Evolutionary conservation across 2,888 invertebrate genomes (phyloP).

Genomic region (Dynastes tityus): DNA sequence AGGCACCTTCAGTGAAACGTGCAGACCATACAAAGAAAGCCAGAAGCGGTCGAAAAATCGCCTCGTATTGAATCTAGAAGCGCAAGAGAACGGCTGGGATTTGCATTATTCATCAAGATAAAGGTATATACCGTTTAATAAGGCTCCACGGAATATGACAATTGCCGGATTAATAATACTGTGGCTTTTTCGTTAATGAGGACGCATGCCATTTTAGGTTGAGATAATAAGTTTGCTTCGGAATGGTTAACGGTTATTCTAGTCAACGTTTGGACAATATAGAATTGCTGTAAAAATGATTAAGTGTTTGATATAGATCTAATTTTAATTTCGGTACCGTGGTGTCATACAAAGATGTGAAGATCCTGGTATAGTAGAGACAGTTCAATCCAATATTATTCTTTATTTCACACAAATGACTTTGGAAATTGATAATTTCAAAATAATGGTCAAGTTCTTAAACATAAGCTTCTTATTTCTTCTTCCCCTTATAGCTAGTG

Average conservation of each 20-base stretch:
- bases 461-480: too few species aligned
- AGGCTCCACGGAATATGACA: constrained; percentile 16
- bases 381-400: too few species aligned
- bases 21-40: constrained; percentile 7
- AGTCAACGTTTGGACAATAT: too few species aligned
- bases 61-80: constrained; percentile 10
- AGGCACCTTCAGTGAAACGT: not conserved
- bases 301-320: too few species aligned
- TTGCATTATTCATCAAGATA: constrained; percentile 33
- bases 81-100: not conserved
- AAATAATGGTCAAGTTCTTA: too few species aligned
- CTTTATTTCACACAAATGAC: too few species aligned
- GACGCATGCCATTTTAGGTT: not conserved
- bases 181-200: not conserved
- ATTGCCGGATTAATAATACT: constrained; percentile 1
- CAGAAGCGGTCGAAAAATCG: constrained; percentile 11
- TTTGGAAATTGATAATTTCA: too few species aligned
- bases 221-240: constrained; percentile 11
- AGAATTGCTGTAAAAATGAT: too few species aligned
- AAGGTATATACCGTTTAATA: constrained; percentile 15
- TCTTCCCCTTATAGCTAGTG: too few species aligned
- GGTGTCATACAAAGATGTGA: too few species aligned
- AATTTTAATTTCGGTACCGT: too few species aligned
- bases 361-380: too few species aligned
- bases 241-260: not conserved